phyloP scores from a whole-genome alignment of 2,797 vertebrate genomes.

The Carapus acus region DNA sequence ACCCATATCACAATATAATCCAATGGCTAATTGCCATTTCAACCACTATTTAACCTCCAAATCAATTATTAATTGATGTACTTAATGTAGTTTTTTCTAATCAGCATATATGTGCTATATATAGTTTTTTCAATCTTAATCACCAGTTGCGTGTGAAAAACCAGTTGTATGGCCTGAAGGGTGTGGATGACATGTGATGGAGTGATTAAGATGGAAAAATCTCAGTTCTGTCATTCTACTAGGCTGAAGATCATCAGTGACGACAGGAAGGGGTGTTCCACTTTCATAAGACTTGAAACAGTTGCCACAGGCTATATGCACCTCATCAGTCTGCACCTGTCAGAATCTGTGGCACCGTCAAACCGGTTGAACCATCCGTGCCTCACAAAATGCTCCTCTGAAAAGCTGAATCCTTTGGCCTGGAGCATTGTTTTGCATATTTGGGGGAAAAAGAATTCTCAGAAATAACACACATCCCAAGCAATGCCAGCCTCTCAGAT shows the following conservation, averaged over 20 bases:
- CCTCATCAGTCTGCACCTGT: slow-evolving; percentile 74
- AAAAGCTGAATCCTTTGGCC: slow-evolving; percentile 12
- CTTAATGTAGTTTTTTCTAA: too few relatives aligned
- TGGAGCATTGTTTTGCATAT: slow-evolving; percentile 10
- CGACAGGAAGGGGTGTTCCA: slow-evolving; percentile 68
- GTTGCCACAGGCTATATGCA: slow-evolving; percentile 70
- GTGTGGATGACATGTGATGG: slow-evolving; percentile 69
- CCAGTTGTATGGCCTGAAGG: slow-evolving; percentile 49
- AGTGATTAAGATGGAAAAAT: slow-evolving; percentile 65
- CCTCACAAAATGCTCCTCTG: neutral
- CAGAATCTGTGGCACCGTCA: slow-evolving; percentile 62
- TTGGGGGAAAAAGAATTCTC: slow-evolving; percentile 11
- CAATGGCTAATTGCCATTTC: too few relatives aligned
- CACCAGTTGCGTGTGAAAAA: slow-evolving; percentile 64
- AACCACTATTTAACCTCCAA: too few relatives aligned
- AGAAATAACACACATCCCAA: neutral
- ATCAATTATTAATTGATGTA: too few relatives aligned
- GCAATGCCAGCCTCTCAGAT: neutral
- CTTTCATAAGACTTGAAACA: slow-evolving; percentile 68
- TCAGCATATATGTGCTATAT: too few relatives aligned
- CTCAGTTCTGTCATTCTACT: slow-evolving; percentile 61
- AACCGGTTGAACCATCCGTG: slow-evolving; percentile 48
- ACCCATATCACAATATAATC: too few relatives aligned
- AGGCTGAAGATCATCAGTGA: slow-evolving; percentile 60
- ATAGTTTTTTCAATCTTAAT: slow-evolving; percentile 66